These are phyloP conservation scores for Amphibalanus amphitrite DNA, from an alignment of 1,140 invertebrate genomes.

Conservation along the genomic window DNA sequence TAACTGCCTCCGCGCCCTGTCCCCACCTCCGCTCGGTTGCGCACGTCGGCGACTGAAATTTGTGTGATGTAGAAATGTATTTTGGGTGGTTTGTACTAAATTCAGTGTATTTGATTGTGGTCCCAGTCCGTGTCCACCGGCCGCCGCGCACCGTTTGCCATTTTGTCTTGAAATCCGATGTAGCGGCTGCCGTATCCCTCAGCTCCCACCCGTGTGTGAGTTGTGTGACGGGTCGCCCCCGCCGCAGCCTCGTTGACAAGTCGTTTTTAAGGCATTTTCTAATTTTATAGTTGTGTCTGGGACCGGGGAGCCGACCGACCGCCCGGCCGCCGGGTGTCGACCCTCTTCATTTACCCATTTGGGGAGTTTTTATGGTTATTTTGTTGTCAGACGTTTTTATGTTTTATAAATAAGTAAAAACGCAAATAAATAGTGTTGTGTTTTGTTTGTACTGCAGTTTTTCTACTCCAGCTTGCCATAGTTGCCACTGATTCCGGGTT, in stretches of 20 bases:
- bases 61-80: not conserved
- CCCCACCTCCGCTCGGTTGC: not conserved
- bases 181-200: not conserved
- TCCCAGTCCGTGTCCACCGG: not conserved
- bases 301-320: not conserved
- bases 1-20: no score
- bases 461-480: not conserved
- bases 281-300: not conserved
- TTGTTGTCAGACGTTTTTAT: not conserved
- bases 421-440: not conserved
- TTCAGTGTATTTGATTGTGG: not conserved
- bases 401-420: not conserved
- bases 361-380: not conserved
- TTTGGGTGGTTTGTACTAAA: not conserved
- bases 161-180: not conserved
- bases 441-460: constrained; percentile 1
- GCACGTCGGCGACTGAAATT: not conserved
- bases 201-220: no score
- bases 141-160: not conserved
- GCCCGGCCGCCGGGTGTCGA: no score
- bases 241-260: not conserved
- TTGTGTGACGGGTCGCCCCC: no score
- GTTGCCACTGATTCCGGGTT: not conserved
- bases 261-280: not conserved
- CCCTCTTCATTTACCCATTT: not conserved